Evolutionary conservation across 2,113 vertebrate species (phyloP), one percentile per base, ranked within the genome.

Genomic region (Abramis brama): DNA sequence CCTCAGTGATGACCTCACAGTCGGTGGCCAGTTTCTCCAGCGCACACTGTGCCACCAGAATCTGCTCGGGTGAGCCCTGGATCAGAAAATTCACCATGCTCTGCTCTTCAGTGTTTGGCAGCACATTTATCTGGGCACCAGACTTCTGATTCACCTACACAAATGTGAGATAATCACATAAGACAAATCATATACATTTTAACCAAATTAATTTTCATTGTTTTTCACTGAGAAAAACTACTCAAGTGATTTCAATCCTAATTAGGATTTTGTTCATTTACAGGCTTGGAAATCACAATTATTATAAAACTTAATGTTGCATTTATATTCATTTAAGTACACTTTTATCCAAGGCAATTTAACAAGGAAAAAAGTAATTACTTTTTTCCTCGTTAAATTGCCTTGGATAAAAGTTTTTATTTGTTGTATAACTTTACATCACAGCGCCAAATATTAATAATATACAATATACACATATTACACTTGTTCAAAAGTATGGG

Each of bases 31-130:
- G 92, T 74, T 94, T 94, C 68, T 96, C 95, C 78, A 97, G 86
- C 19, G 95, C 91, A 1, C 95, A 96, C 85, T 93, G 95, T 5
- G 96, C 96, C 19, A 91, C 88, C 89, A 96, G 92, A 66, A 98
- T 94, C 91, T 97, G 95, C 25, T 94, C 89, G 0, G 95, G 92
- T 7, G 95, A 96, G 21, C 97, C 97, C 6, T 94, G 93, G 87
- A 99, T 95, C 17, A 95, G 94, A 88, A 99, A 94, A 79, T 90
- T 88, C 0, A 93, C 86, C 0, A 89, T 82, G 0, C 79, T 90
- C 47, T 91, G 87, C 0, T 94, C 94, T n/a, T 91, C 92, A 0
- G 60, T 59, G 4, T 94, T 91, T 0, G 91, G 77, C 43, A 89
- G 23, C 70, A 95, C 83, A 0, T 93, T 91, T 10, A 97, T 94